Evolutionary conservation across 2,113 vertebrate species (phyloP), one percentile per base, ranked within the genome.

Genomic region (Rhineura floridana): DNA sequence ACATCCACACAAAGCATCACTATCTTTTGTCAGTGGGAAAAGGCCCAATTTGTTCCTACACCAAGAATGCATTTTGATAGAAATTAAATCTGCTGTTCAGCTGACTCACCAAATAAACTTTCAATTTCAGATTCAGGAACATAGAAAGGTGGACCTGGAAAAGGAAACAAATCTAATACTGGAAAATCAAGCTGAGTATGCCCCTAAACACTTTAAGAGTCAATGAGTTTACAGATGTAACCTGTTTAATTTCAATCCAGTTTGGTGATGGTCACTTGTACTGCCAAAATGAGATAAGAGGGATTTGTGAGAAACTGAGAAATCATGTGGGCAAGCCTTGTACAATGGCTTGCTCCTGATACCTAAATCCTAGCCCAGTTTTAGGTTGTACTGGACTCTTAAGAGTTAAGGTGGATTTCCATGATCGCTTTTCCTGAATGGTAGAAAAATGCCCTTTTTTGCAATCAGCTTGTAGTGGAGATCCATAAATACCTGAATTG

Each of bases 131-230:
- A 87, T 39, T 96, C 94, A 55, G 96, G 87, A 90, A 96, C 88
- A 59, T 96, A 97, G 93, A 97, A 97, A 0, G 97, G 97, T 67
- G 97, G 96, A 2, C 97, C 97, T 97, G 91, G n/a, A 86, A 91
- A 87, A 83, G 80, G 92, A 90, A 85, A 0, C 55, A 2, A 30
- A 83, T 13, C 28, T 81, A 55, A 69, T 73, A 55, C 70, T 10
- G 5, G 11, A 23, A 36, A 67, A 46, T 17, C 39, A 78, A 77
- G 33, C 23, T 62, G 44, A 30, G 4, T 15, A 50, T 21, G 33
- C 19, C 4, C 5, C 33, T 65, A 63, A 69, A 1, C 3, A 62
- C 11, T 42, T 46, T 77, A 72, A 77, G 21, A 70, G 72, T 19
- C 19, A 4, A 25, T 76, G 36, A 63, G 8, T 65, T 50, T 52